Evolutionary conservation across 1,140 invertebrate genomes (phyloP).

Genomic region (Drosophila saltans): DNA sequence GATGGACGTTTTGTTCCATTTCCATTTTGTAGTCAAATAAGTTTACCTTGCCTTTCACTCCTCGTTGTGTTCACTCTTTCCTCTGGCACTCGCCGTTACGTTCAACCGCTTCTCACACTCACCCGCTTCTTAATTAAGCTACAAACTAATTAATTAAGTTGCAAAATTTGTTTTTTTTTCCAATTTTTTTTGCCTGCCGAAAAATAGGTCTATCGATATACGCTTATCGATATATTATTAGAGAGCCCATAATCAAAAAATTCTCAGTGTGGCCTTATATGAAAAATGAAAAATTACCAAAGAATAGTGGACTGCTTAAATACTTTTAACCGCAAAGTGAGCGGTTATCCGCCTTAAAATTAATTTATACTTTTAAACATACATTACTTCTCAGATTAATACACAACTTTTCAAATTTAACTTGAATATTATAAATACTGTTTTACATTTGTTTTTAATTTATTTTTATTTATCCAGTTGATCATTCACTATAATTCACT

Average conservation of each 20-base stretch:
- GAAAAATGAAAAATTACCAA: slow-evolving; percentile 5
- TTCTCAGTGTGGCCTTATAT: background rate
- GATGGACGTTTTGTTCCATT: slow-evolving; percentile 1
- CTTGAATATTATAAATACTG: background rate
- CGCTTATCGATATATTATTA: too few species aligned
- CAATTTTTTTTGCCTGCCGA: slow-evolving; percentile 59
- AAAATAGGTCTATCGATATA: slow-evolving; percentile 26
- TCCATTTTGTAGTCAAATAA: slow-evolving; percentile 6
- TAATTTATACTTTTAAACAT: too few species aligned
- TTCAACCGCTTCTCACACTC: slow-evolving; percentile 38
- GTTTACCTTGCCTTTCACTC: slow-evolving; percentile 22
- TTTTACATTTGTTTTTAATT: slow-evolving; percentile 34
- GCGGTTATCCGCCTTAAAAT: background rate
- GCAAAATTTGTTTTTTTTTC: slow-evolving; percentile 63
- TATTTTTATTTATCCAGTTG: slow-evolving; percentile 34
- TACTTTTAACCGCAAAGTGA: background rate
- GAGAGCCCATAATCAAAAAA: background rate
- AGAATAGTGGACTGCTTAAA: background rate
- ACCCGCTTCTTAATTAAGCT: slow-evolving; percentile 60
- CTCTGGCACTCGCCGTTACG: background rate
- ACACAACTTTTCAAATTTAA: too few species aligned
- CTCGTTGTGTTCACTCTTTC: slow-evolving; percentile 3
- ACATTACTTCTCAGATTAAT: too few species aligned
- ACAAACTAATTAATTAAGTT: slow-evolving; percentile 64
- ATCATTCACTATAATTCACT: slow-evolving; percentile 63